Percentiles rank a stretch among this genome's conserved stretches.
These are phyloP conservation scores for Micrasema longulum DNA, from an alignment of 1,140 invertebrate genomes.

Conservation along the genomic window DNA sequence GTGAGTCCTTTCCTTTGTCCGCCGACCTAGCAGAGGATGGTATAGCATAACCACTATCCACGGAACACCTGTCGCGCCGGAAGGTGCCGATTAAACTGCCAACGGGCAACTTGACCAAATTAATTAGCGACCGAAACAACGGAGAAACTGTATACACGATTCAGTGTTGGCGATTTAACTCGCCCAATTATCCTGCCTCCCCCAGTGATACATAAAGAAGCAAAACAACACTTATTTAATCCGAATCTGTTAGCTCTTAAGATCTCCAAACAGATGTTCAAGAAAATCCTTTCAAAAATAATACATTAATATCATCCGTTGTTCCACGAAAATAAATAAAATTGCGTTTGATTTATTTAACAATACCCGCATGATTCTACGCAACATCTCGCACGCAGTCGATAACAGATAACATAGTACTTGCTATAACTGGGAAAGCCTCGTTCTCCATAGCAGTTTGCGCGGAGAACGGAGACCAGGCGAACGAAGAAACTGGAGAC, in stretches of 20 bases:
- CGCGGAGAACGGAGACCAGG: not conserved
- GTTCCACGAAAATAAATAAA: no score
- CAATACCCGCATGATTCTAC: constrained; percentile 4
- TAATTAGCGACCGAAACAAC: constrained; percentile 37
- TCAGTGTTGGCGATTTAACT: constrained; percentile 11
- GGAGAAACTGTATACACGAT: constrained; percentile 22
- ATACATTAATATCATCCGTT: no score
- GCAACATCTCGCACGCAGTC: not conserved
- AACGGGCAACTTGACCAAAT: constrained; percentile 30
- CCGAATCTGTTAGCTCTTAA: not conserved
- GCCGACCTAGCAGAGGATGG: not conserved
- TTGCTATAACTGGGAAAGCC: not conserved
- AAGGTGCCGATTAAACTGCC: constrained; percentile 37
- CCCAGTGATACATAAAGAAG: not conserved
- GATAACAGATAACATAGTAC: no score
- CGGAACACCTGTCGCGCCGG: constrained; percentile 22
- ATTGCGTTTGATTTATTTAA: not conserved
- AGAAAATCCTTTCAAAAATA: no score
- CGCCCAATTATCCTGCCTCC: not conserved
- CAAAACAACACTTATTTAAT: constrained; percentile 9
- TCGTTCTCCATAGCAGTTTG: not conserved
- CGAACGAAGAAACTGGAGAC: not conserved
- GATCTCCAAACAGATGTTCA: no score
- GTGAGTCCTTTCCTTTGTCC: not conserved
- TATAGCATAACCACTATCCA: not conserved